Evolutionary conservation across 53 echinoderm and acorn worm genomes (phyloP).

Genomic region (Zoroaster sp.): DNA sequence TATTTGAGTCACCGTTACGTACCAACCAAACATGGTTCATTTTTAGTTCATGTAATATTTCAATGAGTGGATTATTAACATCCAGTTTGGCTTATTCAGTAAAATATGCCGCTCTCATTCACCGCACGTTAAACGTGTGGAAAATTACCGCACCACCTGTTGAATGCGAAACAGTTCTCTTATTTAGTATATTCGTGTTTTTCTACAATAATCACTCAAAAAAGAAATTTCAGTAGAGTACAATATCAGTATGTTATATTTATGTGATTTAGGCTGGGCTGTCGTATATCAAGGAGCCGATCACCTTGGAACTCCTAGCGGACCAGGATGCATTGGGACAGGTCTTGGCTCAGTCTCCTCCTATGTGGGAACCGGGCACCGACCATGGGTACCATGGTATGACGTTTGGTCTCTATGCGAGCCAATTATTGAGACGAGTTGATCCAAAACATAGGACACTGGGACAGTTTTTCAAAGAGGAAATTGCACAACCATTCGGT

Average conservation of each 20-base stretch:
- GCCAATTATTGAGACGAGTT: conserved; percentile 66
- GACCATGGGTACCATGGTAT: conserved; percentile 77
- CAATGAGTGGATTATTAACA: no score
- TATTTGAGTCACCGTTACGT: neutral
- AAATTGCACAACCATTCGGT: conserved; percentile 84
- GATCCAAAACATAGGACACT: conserved; percentile 74
- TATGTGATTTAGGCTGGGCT: neutral
- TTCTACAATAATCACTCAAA: neutral
- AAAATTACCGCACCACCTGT: neutral
- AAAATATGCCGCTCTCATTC: neutral
- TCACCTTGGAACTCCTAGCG: neutral
- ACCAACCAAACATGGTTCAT: neutral
- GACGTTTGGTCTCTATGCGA: conserved; percentile 23
- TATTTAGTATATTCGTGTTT: neutral
- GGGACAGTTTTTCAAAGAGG: conserved; percentile 73
- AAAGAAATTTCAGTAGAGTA: neutral
- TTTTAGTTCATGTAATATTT: neutral
- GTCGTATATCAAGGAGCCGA: neutral
- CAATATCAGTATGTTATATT: neutral
- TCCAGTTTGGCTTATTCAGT: neutral
- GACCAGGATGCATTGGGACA: conserved; percentile 25
- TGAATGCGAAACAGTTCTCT: neutral
- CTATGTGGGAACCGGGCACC: conserved; percentile 72
- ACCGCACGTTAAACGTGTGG: neutral
- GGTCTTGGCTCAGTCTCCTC: conserved; percentile 42